These are phyloP conservation scores for Trissonchulus latispiculum DNA, from an alignment of 2,888 invertebrate species.

Conservation along the genomic window DNA sequence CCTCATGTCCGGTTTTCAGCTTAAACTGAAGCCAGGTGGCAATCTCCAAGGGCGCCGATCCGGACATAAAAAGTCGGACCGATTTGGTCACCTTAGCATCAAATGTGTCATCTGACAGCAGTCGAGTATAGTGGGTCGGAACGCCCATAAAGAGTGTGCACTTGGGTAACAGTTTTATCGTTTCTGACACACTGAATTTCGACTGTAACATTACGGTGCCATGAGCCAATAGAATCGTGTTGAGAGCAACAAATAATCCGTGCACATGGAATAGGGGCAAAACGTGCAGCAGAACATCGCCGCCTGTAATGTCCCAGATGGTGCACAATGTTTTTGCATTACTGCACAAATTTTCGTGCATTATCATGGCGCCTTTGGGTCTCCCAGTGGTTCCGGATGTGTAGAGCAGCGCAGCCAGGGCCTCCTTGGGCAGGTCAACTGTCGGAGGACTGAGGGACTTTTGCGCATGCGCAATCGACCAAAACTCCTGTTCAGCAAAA, in stretches of 20 bases:
- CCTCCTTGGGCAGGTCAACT: constrained; percentile 32
- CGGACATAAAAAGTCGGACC: constrained; percentile 60
- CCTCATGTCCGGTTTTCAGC: constrained; percentile 64
- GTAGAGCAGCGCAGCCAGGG: constrained; percentile 38
- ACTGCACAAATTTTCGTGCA: constrained; percentile 35
- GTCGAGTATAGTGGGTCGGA: constrained; percentile 38
- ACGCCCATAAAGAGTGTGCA: constrained; percentile 40
- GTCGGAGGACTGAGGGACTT: background rate
- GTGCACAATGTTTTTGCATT: constrained; percentile 35
- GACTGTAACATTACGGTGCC: constrained; percentile 26
- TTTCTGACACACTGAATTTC: constrained; percentile 35
- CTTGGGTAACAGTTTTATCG: constrained; percentile 33
- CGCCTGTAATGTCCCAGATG: constrained; percentile 28
- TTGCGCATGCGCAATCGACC: background rate
- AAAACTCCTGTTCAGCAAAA: background rate
- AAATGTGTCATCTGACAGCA: constrained; percentile 31
- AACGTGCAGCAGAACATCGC: constrained; percentile 33
- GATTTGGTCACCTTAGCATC: constrained; percentile 28
- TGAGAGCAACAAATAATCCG: constrained; percentile 38
- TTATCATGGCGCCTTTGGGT: constrained; percentile 42
- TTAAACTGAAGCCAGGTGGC: constrained; percentile 51
- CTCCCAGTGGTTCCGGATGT: constrained; percentile 40
- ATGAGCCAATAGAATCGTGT: constrained; percentile 36
- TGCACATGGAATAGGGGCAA: constrained; percentile 43
- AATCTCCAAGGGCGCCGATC: constrained; percentile 69